Conservation (phyloP, 2,888 invertebrate species). For the Chironomus tentans region DNA sequence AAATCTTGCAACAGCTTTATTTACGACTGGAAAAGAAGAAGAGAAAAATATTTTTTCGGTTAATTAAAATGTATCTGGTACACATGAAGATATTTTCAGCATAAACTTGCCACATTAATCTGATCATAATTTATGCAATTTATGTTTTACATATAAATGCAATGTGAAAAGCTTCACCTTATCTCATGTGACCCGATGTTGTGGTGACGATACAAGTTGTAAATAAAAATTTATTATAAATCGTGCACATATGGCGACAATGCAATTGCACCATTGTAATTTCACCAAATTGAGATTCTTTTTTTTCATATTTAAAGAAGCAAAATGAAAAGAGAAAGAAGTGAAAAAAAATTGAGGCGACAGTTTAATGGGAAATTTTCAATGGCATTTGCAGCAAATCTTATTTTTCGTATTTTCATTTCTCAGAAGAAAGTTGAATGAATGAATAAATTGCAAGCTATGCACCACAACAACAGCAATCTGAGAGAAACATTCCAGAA, state of each 20-base stretch:
- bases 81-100: background rate
- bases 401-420: background rate
- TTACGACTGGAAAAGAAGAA: too few species aligned
- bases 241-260: background rate
- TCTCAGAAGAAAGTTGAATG: background rate
- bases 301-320: background rate
- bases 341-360: background rate
- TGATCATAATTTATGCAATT: slow-evolving; percentile 24
- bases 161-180: background rate
- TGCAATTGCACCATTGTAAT: background rate
- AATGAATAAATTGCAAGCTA: too few species aligned
- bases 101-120: background rate
- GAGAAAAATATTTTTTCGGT: too few species aligned
- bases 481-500: slow-evolving; percentile 5
- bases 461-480: too few species aligned
- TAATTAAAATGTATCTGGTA: slow-evolving; percentile 22
- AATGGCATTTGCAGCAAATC: background rate
- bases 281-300: background rate
- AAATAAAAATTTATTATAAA: background rate
- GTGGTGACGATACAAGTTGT: slow-evolving; percentile 1
- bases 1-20: background rate
- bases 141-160: background rate
- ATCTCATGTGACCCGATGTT: slow-evolving; percentile 10
- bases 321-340: background rate
- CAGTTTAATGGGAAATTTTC: slow-evolving; percentile 22